These are phyloP conservation scores for Stegophylla sp. DNA, from an alignment of 2,888 invertebrate genomes.

Conservation along the genomic window DNA sequence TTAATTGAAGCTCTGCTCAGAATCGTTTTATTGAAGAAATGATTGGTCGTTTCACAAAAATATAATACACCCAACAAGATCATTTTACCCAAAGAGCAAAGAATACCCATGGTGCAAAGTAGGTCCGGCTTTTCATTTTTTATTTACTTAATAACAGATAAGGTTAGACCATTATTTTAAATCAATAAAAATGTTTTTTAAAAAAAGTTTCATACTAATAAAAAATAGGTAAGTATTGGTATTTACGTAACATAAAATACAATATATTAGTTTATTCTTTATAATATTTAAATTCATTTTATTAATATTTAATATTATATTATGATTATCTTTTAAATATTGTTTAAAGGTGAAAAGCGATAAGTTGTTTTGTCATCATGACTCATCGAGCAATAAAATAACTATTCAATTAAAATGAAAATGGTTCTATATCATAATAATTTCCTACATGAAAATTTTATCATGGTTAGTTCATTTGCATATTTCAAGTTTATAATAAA, in stretches of 20 bases:
- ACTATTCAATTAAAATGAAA: neutral
- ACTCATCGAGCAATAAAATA: conserved; percentile 2
- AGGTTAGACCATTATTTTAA: neutral
- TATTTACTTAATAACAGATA: neutral
- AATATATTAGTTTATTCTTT: no score
- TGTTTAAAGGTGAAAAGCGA: conserved; percentile 9
- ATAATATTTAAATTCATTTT: no score
- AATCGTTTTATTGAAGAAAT: no score
- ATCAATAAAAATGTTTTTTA: neutral
- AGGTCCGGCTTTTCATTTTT: no score
- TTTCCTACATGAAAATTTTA: neutral
- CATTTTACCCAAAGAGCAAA: no score
- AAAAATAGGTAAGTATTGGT: no score
- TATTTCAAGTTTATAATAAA: neutral
- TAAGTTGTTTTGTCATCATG: neutral
- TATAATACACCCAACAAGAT: no score
- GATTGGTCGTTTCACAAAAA: no score
- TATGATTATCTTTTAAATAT: neutral
- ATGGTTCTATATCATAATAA: neutral
- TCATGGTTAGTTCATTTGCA: neutral
- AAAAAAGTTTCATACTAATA: no score
- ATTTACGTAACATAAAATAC: no score
- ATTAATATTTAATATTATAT: conserved; percentile 21
- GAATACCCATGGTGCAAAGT: no score
- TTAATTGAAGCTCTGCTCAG: no score